These are phyloP conservation scores for Mimachlamys varia DNA, from an alignment of 2,888 invertebrate genomes.

Conservation along the genomic window DNA sequence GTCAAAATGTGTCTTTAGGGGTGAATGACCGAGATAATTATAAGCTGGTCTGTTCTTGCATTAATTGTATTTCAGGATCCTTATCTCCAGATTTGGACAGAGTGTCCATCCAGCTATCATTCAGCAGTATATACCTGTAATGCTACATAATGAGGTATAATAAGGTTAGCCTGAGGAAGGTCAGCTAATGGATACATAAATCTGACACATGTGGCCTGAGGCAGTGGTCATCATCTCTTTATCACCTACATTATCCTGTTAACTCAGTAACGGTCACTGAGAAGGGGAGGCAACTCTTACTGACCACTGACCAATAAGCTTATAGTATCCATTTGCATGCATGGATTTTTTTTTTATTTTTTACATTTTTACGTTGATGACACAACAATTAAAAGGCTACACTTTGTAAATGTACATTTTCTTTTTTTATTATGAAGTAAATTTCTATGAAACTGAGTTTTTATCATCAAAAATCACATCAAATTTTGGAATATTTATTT, in stretches of 20 bases:
- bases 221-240: constrained; percentile 23
- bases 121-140: background rate
- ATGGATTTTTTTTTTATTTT: too few relatives aligned
- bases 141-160: background rate
- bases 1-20: too few relatives aligned
- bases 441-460: too few relatives aligned
- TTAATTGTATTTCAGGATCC: background rate
- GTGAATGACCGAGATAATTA: too few relatives aligned
- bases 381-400: too few relatives aligned
- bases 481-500: too few relatives aligned
- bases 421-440: too few relatives aligned
- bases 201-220: background rate
- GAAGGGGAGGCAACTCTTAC: constrained; percentile 21
- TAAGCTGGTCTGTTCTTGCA: background rate
- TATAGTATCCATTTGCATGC: background rate
- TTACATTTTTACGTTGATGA: background rate
- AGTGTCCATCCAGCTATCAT: background rate
- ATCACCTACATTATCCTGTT: background rate
- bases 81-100: background rate
- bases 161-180: background rate
- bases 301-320: background rate
- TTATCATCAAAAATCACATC: too few relatives aligned
- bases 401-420: too few relatives aligned
- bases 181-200: constrained; percentile 21
- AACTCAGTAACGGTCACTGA: background rate